Conservation (phyloP, 2,797 vertebrate genomes). For the Mus minutoides region DNA sequence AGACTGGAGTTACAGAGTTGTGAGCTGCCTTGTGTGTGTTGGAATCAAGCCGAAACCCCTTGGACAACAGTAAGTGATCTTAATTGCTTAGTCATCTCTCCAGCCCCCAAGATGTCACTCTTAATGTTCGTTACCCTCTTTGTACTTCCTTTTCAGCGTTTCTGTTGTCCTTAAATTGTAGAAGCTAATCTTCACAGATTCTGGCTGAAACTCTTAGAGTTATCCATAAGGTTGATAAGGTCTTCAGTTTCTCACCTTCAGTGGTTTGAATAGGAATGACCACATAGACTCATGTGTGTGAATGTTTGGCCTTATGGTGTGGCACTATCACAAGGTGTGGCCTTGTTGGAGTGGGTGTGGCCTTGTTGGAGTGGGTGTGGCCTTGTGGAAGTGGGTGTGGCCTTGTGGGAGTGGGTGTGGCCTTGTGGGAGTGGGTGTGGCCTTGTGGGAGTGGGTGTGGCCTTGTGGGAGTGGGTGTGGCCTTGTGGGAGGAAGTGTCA, state of each 20-base stretch:
- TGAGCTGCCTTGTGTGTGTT: not conserved
- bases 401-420: too few species aligned
- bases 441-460: too few species aligned
- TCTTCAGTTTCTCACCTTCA: not conserved
- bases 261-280: not conserved
- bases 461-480: too few species aligned
- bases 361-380: too few species aligned
- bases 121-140: not conserved
- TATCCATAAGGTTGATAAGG: not conserved
- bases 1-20: not conserved
- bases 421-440: too few species aligned
- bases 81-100: not conserved
- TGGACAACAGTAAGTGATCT: not conserved
- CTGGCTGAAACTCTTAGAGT: constrained; percentile 11
- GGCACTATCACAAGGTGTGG: too few species aligned
- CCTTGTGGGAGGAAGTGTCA: too few species aligned
- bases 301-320: too few species aligned
- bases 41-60: not conserved
- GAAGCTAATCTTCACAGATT: not conserved
- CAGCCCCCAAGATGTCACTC: not conserved
- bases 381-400: too few species aligned
- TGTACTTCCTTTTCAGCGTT: not conserved
- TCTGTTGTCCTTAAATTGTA: not conserved
- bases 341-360: too few species aligned
- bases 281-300: not conserved